These are phyloP conservation scores for Mormyrus iriodes DNA, from an alignment of 2,113 vertebrate genomes.

Conservation along the genomic window DNA sequence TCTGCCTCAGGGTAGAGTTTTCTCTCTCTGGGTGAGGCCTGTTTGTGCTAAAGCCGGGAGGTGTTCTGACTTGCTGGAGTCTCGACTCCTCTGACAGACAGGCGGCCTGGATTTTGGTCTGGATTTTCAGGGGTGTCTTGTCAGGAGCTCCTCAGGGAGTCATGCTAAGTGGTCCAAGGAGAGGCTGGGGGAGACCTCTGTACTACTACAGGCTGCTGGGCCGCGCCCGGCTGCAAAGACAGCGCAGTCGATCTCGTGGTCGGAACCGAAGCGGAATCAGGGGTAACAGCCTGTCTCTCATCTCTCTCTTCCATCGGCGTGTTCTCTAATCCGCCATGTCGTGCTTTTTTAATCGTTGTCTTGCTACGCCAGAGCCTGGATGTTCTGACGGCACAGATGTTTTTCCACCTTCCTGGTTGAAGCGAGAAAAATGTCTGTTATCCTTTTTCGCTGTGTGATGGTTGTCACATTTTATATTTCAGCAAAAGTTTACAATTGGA, in stretches of 20 bases:
- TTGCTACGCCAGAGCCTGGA: neutral
- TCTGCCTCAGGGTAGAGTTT: conserved; percentile 5
- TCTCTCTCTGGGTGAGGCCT: conserved; percentile 1
- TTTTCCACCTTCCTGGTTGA: neutral
- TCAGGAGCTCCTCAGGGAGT: conserved; percentile 16
- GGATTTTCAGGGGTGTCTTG: neutral
- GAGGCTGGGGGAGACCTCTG: conserved; percentile 65
- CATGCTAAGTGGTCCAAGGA: conserved; percentile 70
- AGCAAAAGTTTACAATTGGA: neutral
- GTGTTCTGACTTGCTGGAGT: neutral
- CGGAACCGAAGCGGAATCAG: conserved; percentile 4
- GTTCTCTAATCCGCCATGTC: neutral
- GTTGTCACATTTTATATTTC: neutral
- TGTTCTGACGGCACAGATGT: neutral
- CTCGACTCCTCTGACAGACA: neutral
- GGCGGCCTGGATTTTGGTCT: neutral
- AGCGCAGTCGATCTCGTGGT: conserved; percentile 63
- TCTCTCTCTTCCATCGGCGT: neutral
- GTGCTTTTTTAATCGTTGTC: neutral
- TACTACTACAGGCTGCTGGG: conserved; percentile 75
- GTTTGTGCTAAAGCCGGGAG: neutral
- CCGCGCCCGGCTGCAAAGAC: conserved; percentile 69
- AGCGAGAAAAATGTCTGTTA: neutral
- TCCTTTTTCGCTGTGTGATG: neutral
- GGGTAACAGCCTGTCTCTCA: conserved; percentile 16